Conservation (phyloP, 1,140 invertebrate genomes). For the Cotesia glomerata region DNA sequence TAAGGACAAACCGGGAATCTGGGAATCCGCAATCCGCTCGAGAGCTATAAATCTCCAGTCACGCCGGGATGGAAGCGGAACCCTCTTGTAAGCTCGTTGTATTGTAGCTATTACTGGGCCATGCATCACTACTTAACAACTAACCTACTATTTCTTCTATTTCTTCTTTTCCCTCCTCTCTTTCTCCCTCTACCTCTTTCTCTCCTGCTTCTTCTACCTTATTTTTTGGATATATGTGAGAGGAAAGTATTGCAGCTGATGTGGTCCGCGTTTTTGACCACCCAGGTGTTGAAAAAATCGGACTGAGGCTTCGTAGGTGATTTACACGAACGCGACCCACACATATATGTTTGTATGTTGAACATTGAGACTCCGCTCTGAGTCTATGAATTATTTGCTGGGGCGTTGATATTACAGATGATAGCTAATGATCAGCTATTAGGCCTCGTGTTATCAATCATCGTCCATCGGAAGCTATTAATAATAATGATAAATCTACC, state of each 20-base stretch:
- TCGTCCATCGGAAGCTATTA: no score
- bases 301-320: background rate
- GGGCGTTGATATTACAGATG: no score
- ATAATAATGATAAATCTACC: no score
- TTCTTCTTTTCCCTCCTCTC: conserved; percentile 34
- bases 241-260: conserved; percentile 60
- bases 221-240: conserved; percentile 23
- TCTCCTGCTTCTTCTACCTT: background rate
- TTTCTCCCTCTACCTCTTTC: conserved; percentile 27
- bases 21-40: conserved; percentile 59
- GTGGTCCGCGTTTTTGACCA: conserved; percentile 50
- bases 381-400: background rate
- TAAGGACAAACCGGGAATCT: conserved; percentile 63
- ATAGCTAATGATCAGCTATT: no score
- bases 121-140: conserved; percentile 63
- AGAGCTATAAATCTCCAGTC: conserved; percentile 63
- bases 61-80: conserved; percentile 51
- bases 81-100: conserved; percentile 63
- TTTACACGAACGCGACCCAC: background rate
- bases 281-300: conserved; percentile 51
- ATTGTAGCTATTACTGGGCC: conserved; percentile 64
- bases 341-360: background rate
- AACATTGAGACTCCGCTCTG: background rate
- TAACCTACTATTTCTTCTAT: conserved; percentile 45
- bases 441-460: no score